Evolutionary conservation across 2,113 vertebrate species (phyloP).

Genomic region (Actinemys pallida): DNA sequence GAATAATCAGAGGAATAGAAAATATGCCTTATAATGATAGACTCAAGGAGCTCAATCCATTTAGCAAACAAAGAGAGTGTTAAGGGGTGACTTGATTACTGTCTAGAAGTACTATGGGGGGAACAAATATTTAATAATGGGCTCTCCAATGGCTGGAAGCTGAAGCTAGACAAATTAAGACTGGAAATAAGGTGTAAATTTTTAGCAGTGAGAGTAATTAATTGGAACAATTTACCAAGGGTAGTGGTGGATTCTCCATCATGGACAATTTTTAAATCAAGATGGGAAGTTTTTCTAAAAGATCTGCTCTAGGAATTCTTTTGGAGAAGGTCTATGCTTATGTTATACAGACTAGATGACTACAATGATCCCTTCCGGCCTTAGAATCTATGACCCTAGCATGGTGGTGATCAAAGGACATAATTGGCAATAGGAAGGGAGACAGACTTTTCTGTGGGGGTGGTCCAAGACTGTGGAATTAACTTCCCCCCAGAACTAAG

Average conservation of each 20-base stretch:
- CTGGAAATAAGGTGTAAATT: not conserved
- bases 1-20: not conserved
- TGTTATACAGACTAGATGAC: not conserved
- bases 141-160: not conserved
- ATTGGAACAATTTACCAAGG: not conserved
- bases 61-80: not conserved
- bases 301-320: not conserved
- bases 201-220: not conserved
- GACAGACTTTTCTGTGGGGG: not conserved
- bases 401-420: not conserved
- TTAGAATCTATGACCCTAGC: not conserved
- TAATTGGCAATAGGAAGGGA: not conserved
- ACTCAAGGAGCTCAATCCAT: not conserved
- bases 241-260: not conserved
- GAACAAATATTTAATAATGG: not conserved
- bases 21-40: not conserved
- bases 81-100: not conserved
- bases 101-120: not conserved
- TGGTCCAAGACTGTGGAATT: not conserved
- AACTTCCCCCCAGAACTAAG: not conserved
- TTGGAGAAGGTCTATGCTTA: not conserved
- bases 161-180: not conserved
- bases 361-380: not conserved
- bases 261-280: not conserved
- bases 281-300: not conserved